A percentile compares a stretch with the other conserved stretches of the same genome.
phyloP scores from a whole-genome alignment of 1,140 invertebrate genomes.

The Colletes latitarsis region DNA sequence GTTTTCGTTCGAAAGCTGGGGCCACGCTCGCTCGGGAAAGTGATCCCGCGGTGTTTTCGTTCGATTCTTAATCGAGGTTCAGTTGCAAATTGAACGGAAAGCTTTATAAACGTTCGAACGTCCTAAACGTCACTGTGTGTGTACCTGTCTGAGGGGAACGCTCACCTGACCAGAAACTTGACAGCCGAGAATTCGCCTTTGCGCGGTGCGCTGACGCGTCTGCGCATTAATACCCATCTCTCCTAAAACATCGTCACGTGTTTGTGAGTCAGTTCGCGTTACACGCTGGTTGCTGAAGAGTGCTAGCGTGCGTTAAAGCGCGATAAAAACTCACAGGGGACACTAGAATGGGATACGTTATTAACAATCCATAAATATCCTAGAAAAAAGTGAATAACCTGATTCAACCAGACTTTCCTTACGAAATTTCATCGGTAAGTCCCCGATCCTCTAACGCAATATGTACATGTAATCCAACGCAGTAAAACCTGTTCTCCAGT shows the following conservation, averaged over 20 bases:
- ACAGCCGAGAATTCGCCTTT: conserved; percentile 50
- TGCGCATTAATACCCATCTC: conserved; percentile 42
- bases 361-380: not conserved
- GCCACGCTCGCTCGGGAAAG: conserved; percentile 5
- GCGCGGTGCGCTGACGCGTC: conserved; percentile 42
- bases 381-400: not conserved
- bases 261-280: conserved; percentile 32
- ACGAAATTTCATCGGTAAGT: conserved; percentile 9
- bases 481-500: not conserved
- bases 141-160: conserved; percentile 24
- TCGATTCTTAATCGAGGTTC: not conserved
- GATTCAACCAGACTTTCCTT: not conserved
- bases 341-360: not conserved
- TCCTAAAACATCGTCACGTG: conserved; percentile 44
- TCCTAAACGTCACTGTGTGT: conserved; percentile 34
- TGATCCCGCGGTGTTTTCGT: not conserved
- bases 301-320: not conserved
- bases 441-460: not conserved
- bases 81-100: conserved; percentile 2
- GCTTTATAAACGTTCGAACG: conserved; percentile 27
- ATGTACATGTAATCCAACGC: not conserved
- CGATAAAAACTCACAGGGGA: not conserved
- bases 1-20: not conserved
- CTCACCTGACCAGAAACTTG: conserved; percentile 49
- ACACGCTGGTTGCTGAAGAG: not conserved